A percentile compares a stretch with the other conserved stretches of the same genome.
Conservation (phyloP, 1,140 invertebrate species). For the Trichomalopsis sarcophagae region DNA sequence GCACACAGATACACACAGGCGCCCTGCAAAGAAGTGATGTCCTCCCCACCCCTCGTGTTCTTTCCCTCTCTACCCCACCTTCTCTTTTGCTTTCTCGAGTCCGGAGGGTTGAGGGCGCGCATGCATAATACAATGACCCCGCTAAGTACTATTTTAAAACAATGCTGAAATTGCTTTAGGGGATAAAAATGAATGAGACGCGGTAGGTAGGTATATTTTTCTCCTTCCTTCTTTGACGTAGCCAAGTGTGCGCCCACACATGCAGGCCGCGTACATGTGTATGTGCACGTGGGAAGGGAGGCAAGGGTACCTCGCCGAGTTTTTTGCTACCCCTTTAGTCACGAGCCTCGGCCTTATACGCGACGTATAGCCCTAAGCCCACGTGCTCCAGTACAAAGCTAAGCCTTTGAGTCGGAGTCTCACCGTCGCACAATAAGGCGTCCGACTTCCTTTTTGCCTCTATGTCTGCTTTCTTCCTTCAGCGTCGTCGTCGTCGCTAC, state of each 20-base stretch:
- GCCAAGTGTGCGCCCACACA: conserved; percentile 55
- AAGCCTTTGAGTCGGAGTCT: conserved; percentile 75
- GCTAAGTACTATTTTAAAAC: conserved; percentile 77
- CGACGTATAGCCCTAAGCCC: conserved; percentile 51
- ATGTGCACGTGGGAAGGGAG: conserved; percentile 3
- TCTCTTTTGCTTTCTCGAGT: conserved; percentile 22
- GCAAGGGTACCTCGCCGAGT: conserved; percentile 58
- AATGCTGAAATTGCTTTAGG: conserved; percentile 77
- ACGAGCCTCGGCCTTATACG: conserved; percentile 45
- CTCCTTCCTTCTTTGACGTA: conserved; percentile 67
- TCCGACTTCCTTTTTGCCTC: conserved; percentile 69
- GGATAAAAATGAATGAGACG: conserved; percentile 76
- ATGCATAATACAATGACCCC: conserved; percentile 77
- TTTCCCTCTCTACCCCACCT: conserved; percentile 46
- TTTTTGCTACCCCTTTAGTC: conserved; percentile 66
- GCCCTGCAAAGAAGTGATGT: conserved; percentile 54
- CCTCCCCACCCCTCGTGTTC: conserved; percentile 38
- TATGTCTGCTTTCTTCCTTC: conserved; percentile 43
- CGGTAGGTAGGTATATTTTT: conserved; percentile 74
- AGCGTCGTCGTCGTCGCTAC: not conserved
- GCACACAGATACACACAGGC: conserved; percentile 60
- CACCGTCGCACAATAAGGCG: conserved; percentile 74
- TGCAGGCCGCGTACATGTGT: conserved; percentile 41
- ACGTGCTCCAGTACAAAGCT: conserved; percentile 71
- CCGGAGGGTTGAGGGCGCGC: conserved; percentile 67